Base-by-base conservation (phyloP, 2,113 vertebrate species). In the Prietella phreatophila region DNA sequence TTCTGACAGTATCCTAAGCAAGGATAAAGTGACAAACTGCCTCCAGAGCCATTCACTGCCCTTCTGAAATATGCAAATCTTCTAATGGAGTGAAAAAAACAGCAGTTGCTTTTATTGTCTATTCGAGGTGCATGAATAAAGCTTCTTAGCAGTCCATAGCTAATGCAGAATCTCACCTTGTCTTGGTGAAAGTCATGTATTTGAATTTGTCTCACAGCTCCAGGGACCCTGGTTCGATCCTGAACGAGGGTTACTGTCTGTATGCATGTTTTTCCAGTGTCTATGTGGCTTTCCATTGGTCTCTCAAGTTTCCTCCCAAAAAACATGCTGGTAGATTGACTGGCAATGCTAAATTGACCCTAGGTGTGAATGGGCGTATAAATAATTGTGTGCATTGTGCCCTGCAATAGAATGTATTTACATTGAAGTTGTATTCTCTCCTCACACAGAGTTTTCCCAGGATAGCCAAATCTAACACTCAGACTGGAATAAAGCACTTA, bases 11-110 rank as follows among this genome's bases (percentile, higher is more conserved):
- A 78, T 55, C 69, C 8, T 39, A 27, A 75, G 42, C 75, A 47
- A 20, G n/a, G 67, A 87, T 65, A 42, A 47, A 55, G n/a, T 84
- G 78, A 85, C 63, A 84, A 82, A 86, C 33, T 60, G 20, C 36
- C 71, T 30, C 27, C 20, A 39, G 86, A 84, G 36, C 11, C 71
- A 67, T 88, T 83, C 10, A 6, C 55, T 83, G 55, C 71, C 30
- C 50, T 86, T 90, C 56, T 87, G 87, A 88, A 82, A 85, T 84
- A 86, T 87, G 76, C 47, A 89, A 85, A 88, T 90, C 69, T 27
- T 90, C 69, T 89, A 84, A 85, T 86, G 75, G 86, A 86, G 63
- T 5, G 27, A 53, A 78, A 90, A 90, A 90, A 89, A 90, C 84
- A 82, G 42, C 86, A 63, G 86, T 87, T n/a, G 15, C 86, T 79